Percentiles rank a stretch among this genome's conserved stretches.
phyloP scores from a whole-genome alignment of 2,888 invertebrate species.

The Caenorhabditis panamensis region DNA sequence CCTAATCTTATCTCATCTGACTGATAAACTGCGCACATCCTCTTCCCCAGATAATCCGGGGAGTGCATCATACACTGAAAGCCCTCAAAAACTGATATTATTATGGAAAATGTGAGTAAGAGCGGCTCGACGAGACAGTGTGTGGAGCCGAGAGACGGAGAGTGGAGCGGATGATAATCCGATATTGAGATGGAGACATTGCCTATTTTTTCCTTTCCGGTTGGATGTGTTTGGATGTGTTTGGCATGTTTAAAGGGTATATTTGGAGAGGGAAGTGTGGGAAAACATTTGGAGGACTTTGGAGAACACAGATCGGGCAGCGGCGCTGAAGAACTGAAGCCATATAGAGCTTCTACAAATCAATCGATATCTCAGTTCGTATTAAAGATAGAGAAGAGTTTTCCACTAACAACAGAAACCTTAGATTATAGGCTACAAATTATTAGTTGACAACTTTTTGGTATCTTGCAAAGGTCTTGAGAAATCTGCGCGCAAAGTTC shows the following conservation, averaged over 20 bases:
- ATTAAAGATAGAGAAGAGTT: no score
- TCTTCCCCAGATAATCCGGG: constrained; percentile 19
- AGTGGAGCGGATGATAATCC: background rate
- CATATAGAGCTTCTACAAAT: no score
- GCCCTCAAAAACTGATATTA: constrained; percentile 58
- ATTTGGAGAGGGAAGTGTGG: no score
- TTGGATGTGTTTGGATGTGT: background rate
- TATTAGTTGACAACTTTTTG: no score
- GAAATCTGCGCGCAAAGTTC: no score
- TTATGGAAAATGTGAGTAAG: constrained; percentile 17
- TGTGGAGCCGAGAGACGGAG: background rate
- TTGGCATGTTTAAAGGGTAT: background rate
- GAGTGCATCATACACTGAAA: constrained; percentile 51
- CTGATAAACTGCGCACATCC: background rate
- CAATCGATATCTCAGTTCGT: no score
- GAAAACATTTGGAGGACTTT: no score
- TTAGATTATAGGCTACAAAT: no score
- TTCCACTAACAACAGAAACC: no score
- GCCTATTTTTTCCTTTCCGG: background rate
- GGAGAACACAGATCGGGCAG: no score
- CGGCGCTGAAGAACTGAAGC: no score
- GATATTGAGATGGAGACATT: background rate
- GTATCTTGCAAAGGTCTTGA: no score
- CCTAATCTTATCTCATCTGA: background rate
- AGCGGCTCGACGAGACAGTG: background rate